Percentiles rank a stretch among this genome's conserved stretches.
Evolutionary conservation across 2,888 invertebrate genomes (phyloP).

Genomic region (Thereva nobilitata): DNA sequence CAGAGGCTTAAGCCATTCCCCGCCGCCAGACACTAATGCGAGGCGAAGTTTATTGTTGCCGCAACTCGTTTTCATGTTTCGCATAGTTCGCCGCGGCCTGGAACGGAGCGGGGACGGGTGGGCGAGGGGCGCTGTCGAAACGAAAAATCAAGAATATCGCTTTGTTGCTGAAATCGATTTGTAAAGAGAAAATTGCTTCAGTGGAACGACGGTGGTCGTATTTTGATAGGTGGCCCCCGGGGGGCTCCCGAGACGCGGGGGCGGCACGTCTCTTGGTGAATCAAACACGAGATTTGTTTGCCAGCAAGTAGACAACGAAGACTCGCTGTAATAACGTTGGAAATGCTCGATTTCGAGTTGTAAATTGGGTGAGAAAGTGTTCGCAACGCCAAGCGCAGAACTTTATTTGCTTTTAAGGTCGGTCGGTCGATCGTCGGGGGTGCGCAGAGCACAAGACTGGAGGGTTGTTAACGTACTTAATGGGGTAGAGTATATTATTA

Average conservation of each 20-base stretch:
- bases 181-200: conserved; percentile 28
- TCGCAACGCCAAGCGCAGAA: conserved; percentile 1
- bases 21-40: conserved; percentile 5
- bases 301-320: conserved; percentile 24
- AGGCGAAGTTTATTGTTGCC: conserved; percentile 34
- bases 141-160: conserved; percentile 5
- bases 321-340: conserved; percentile 15
- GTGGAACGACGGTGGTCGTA: neutral
- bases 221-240: conserved; percentile 9
- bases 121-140: too few species aligned
- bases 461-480: too few species aligned
- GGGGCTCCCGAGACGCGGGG: conserved; percentile 3
- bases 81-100: conserved; percentile 20
- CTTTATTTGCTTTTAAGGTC: too few species aligned
- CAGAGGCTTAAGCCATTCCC: too few species aligned
- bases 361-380: conserved; percentile 33
- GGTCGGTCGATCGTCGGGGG: too few species aligned
- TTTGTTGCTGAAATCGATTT: conserved; percentile 33
- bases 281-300: conserved; percentile 22
- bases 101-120: too few species aligned
- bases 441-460: too few species aligned
- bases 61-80: conserved; percentile 28
- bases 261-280: neutral
- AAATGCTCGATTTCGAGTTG: conserved; percentile 20
- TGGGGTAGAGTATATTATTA: too few species aligned